Evolutionary conservation across 2,797 vertebrate species (phyloP).

Genomic region (Aphelocoma californica): DNA sequence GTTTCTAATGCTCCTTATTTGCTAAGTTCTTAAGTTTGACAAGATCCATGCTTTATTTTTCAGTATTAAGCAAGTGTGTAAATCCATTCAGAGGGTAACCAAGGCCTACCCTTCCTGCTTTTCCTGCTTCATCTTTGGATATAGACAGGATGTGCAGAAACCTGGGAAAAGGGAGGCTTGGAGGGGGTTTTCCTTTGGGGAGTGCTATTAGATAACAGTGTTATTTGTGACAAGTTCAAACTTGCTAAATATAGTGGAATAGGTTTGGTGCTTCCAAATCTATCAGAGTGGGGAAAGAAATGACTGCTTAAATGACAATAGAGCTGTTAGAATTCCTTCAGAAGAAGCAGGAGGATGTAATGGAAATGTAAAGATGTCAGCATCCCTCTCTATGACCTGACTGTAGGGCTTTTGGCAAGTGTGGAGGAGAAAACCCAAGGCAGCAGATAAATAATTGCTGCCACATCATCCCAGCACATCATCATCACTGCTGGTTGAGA

Average conservation of each 20-base stretch:
- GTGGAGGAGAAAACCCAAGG: not conserved
- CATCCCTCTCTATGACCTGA: not conserved
- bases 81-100: not conserved
- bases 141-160: not conserved
- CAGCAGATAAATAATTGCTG: slow-evolving; percentile 46
- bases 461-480: slow-evolving; percentile 46
- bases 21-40: slow-evolving; percentile 9
- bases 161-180: not conserved
- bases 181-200: not conserved
- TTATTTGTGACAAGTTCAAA: not conserved
- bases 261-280: not conserved
- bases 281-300: not conserved
- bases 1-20: slow-evolving; percentile 45
- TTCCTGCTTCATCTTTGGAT: not conserved
- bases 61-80: slow-evolving; percentile 11
- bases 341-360: not conserved
- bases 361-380: slow-evolving; percentile 5
- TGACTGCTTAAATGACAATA: not conserved
- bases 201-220: not conserved
- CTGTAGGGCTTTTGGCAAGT: not conserved
- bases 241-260: not conserved
- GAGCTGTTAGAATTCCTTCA: not conserved
- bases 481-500: slow-evolving; percentile 37
- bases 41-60: slow-evolving; percentile 50
- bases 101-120: not conserved